Base-by-base conservation (phyloP, 1,140 invertebrate species). In the Batillaria attramentaria region DNA sequence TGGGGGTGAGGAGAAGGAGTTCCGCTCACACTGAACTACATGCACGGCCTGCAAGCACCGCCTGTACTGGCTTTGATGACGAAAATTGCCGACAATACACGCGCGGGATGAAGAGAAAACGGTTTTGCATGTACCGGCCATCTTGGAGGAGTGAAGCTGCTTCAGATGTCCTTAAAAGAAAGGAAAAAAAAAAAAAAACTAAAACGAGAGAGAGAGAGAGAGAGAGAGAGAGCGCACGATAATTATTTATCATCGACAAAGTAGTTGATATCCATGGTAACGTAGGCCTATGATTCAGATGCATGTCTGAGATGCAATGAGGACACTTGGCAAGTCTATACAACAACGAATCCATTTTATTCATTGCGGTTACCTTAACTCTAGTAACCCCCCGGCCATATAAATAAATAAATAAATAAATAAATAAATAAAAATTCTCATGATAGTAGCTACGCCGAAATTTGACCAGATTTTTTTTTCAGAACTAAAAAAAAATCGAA, bases 141-240 rank as follows among this genome's bases (percentile, higher is more conserved):
- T 62, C 33, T 2, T 24, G 24, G n/a, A 28, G 24, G 57, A 62
- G n/a, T 31, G n/a, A 62, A 62, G 10, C 10, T 8, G 33, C 1
- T 28, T 0, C 6, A 24, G 57, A 8, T 62, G 10, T 62, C 57
- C n/a, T 24, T 24, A 6, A 60, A 60, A 62, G 57, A 3, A 31
- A 24, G 33, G 33, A 62, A 62, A n/a, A n/a, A 24, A 28, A 31
- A 62, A n/a, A 10, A 62, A 62, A 62, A 16, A 28, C 57, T 0
- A 28, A 28, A 2, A 50, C 33, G n/a, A 62, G 33, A 28, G 66
- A 69, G 66, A 66, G 37, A 39, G 62, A 66, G 62, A 66, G 62
- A 66, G 62, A 66, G 62, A 66, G 28, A 66, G 62, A 66, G 62
- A 66, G 62, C 33, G 62, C n/a, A n/a, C n/a, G n/a, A n/a, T n/a